Base-by-base conservation (phyloP, 2,113 vertebrate species). In the Heterotis niloticus region DNA sequence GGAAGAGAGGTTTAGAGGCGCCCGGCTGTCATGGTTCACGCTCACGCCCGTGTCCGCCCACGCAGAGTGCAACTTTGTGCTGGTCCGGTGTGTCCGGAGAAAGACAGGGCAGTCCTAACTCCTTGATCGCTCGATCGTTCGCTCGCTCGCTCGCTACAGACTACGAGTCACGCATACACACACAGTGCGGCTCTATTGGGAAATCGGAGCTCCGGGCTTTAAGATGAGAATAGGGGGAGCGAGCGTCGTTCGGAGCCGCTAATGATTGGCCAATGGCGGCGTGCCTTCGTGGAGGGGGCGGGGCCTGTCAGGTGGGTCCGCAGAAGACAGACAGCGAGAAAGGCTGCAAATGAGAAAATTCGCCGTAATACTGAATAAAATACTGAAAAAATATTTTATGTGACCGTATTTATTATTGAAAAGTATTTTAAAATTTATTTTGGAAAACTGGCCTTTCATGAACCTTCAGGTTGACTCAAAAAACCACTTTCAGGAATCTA, bases 181-280 rank as follows among this genome's bases (percentile, higher is more conserved):
- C 80, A 88, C 83, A 88, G 78, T 88, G 88, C 86, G 84, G 85
- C 89, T 90, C 89, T 89, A 89, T 89, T 83, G 86, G 83, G 54
- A 84, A 81, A 81, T 78, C 67, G 64, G 80, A 81, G 82, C 77
- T 72, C 76, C 85, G 83, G 85, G 85, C 68, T 65, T 79, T 34
- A 54, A 78, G 82, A 78, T n/a, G 76, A 79, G 83, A 82, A 56
- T 80, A 88, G 85, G 89, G 82, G 85, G 87, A 79, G 89, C 81
- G 83, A 71, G 24, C 51, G 5, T 10, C 44, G 60, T 66, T 34
- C 52, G 5, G 29, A 76, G 74, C 76, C 12, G 64, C 29, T 44
- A 28, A n/a, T 56, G 77, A 75, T 64, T 76, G 72, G 77, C 54
- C 65, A 64, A 54, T 62, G n/a, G 82, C 85, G 85, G 86, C 87